phyloP scores from a whole-genome alignment of 1,140 invertebrate genomes.

The Drosophila truncata region DNA sequence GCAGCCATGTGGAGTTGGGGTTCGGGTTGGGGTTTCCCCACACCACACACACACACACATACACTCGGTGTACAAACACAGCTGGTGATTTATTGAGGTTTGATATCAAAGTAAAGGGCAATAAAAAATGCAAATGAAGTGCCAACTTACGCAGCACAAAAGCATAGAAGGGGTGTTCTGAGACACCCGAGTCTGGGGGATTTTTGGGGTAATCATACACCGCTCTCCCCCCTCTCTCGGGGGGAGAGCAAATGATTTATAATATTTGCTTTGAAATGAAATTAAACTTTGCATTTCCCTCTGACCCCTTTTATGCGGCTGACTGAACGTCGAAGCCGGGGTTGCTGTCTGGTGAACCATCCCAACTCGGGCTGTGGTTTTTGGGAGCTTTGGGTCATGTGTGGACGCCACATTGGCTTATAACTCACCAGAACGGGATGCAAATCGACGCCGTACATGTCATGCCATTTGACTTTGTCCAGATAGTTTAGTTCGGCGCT shows the following conservation, averaged over 20 bases:
- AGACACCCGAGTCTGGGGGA: constrained; percentile 43
- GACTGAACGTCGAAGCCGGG: constrained; percentile 17
- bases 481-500: constrained; percentile 95
- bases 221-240: background rate
- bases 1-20: constrained; percentile 61
- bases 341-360: constrained; percentile 22
- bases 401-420: background rate
- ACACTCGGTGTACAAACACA: constrained; percentile 72
- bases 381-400: constrained; percentile 8
- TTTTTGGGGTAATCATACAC: constrained; percentile 63
- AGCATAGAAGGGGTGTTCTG: constrained; percentile 28
- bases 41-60: background rate
- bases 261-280: constrained; percentile 81
- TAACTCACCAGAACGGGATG: constrained; percentile 87
- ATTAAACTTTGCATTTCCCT: constrained; percentile 77
- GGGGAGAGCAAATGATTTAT: constrained; percentile 78
- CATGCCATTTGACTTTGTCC: constrained; percentile 98
- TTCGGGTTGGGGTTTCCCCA: constrained; percentile 42
- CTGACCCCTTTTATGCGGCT: constrained; percentile 67
- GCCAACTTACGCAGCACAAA: constrained; percentile 80
- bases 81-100: constrained; percentile 84
- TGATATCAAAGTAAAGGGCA: constrained; percentile 84
- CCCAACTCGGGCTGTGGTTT: constrained; percentile 40
- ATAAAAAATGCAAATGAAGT: constrained; percentile 84
- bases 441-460: constrained; percentile 98